Evolutionary conservation across 2,113 vertebrate genomes (phyloP).

Genomic region (Oryzias celebensis): DNA sequence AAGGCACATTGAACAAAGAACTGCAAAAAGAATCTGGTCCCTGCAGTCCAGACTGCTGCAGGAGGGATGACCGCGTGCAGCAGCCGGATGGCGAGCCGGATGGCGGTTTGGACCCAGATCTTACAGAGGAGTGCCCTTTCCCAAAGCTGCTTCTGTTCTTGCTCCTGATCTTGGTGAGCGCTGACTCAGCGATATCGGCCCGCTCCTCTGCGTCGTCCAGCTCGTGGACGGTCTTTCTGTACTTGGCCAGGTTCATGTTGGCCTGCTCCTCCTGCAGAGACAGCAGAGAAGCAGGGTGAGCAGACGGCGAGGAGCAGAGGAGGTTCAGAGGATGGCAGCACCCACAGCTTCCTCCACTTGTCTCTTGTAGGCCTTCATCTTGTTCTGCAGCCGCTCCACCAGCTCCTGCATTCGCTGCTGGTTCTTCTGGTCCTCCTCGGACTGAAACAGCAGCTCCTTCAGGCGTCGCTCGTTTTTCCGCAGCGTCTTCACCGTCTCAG

Average conservation of each 20-base stretch:
- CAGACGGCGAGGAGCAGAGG: neutral
- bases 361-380: conserved; percentile 84
- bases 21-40: no score
- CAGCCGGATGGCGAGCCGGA: no score
- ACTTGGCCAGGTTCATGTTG: conserved; percentile 80
- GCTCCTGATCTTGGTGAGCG: conserved; percentile 80
- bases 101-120: conserved; percentile 10
- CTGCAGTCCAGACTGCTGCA: no score
- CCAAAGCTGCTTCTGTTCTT: conserved; percentile 79
- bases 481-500: conserved; percentile 78
- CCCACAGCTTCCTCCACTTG: conserved; percentile 82
- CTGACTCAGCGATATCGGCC: conserved; percentile 79
- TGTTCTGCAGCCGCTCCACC: conserved; percentile 82
- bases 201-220: conserved; percentile 82
- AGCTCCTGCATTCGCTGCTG: conserved; percentile 82
- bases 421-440: conserved; percentile 83
- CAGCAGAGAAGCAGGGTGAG: neutral
- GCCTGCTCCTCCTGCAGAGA: conserved; percentile 79
- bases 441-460: conserved; percentile 83
- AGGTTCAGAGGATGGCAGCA: neutral
- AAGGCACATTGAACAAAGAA: no score
- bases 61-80: no score
- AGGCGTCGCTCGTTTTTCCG: conserved; percentile 81
- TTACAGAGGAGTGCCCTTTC: conserved; percentile 81
- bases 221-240: conserved; percentile 82